A percentile compares a stretch with the other conserved stretches of the same genome.
Conservation (phyloP, 2,888 invertebrate genomes). For the Uloborus plumipes region DNA sequence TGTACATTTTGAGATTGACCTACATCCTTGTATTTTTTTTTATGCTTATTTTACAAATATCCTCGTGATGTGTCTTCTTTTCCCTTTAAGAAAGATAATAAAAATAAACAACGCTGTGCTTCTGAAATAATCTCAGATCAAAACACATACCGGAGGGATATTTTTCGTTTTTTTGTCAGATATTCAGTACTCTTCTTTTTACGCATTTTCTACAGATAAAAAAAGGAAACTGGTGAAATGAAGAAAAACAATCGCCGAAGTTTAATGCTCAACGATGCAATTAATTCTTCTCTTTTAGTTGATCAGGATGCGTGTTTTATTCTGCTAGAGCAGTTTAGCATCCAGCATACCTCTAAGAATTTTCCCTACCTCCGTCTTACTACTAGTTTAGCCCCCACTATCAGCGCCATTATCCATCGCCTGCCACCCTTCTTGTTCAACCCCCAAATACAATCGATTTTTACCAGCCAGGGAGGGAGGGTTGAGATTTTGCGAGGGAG, state of each 20-base stretch:
- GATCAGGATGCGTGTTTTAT: conserved; percentile 48
- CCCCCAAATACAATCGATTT: conserved; percentile 58
- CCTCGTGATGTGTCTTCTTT: no score
- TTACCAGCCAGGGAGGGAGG: conserved; percentile 27
- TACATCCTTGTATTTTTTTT: no score
- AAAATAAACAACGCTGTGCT: no score
- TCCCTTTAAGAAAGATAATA: no score
- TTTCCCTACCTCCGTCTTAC: conserved; percentile 36
- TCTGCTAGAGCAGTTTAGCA: conserved; percentile 48
- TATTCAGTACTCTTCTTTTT: no score
- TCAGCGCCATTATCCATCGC: conserved; percentile 55
- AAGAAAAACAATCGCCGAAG: conserved; percentile 32
- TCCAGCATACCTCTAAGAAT: conserved; percentile 20
- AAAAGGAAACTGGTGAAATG: conserved; percentile 18
- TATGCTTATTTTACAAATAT: no score
- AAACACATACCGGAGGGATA: no score
- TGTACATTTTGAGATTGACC: no score
- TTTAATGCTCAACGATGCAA: conserved; percentile 34
- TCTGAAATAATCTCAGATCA: no score
- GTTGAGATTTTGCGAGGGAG: conserved; percentile 28
- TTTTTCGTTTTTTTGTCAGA: no score
- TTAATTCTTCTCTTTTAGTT: conserved; percentile 32
- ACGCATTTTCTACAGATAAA: no score
- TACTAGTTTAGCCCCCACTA: conserved; percentile 61
- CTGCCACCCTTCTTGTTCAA: conserved; percentile 12